Percentiles rank a stretch among this genome's conserved stretches.
These are phyloP conservation scores for Xyrauchen texanus DNA, from an alignment of 2,113 vertebrate genomes.

Conservation along the genomic window DNA sequence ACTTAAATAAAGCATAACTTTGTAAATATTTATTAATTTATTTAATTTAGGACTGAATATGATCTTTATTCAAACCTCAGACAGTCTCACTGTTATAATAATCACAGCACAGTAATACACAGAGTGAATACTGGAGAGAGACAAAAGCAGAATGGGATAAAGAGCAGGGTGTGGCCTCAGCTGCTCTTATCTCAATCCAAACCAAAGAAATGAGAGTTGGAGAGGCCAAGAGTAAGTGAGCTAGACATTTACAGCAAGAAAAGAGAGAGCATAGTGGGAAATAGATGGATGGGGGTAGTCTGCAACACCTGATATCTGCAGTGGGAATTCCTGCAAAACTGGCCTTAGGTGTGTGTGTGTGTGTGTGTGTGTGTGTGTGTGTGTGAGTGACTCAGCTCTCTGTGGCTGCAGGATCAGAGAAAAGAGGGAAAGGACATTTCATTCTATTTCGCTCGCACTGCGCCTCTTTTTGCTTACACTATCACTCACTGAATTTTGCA, in stretches of 20 bases:
- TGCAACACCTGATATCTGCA: slow-evolving; percentile 46
- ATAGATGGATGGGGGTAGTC: slow-evolving; percentile 3
- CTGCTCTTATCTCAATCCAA: slow-evolving; percentile 15
- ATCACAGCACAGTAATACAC: too few species aligned
- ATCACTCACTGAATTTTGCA: slow-evolving; percentile 4
- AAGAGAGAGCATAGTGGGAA: neutral
- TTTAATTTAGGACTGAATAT: too few species aligned
- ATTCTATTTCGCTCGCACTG: slow-evolving; percentile 1
- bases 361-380: neutral
- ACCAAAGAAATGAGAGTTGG: neutral
- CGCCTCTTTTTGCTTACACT: neutral
- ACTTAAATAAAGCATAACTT: too few species aligned
- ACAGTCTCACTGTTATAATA: too few species aligned
- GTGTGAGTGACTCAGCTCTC: slow-evolving; percentile 65
- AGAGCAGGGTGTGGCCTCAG: slow-evolving; percentile 10
- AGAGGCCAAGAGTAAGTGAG: neutral
- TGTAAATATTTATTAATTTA: too few species aligned
- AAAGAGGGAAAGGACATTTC: slow-evolving; percentile 6
- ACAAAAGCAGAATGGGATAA: neutral
- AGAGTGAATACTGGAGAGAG: neutral
- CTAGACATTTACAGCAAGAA: neutral
- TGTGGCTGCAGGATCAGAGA: slow-evolving; percentile 15
- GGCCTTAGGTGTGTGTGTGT: neutral
- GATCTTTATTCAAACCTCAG: too few species aligned
- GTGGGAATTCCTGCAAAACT: slow-evolving; percentile 23